Evolutionary conservation across 2,888 invertebrate species (phyloP).

Genomic region (Heliothis peltigera): DNA sequence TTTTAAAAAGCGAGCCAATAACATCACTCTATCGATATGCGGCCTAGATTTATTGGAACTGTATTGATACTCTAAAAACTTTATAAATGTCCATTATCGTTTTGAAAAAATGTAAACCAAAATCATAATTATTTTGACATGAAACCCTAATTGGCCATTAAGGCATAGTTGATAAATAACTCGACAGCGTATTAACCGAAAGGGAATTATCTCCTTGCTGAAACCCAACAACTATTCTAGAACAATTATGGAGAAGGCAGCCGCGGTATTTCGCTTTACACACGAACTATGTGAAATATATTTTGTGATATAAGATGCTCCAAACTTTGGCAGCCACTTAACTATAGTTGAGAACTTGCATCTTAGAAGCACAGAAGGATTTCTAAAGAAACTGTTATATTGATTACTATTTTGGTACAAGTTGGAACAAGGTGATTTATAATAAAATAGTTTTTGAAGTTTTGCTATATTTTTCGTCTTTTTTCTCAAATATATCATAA

Average conservation of each 20-base stretch:
- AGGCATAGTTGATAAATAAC: constrained; percentile 46
- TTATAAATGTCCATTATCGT: not conserved
- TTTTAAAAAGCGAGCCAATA: not conserved
- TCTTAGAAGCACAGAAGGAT: constrained; percentile 31
- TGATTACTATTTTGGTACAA: constrained; percentile 11
- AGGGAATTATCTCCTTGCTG: constrained; percentile 26
- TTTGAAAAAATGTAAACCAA: no score
- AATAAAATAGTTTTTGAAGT: not conserved
- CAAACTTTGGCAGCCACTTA: constrained; percentile 63
- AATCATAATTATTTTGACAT: constrained; percentile 11
- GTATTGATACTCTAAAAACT: not conserved
- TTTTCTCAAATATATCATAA: no score
- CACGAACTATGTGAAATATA: constrained; percentile 67
- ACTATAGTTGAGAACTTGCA: constrained; percentile 39
- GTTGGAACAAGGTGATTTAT: constrained; percentile 3
- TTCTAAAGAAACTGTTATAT: constrained; percentile 16
- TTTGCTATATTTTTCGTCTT: no score
- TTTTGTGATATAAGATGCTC: constrained; percentile 61
- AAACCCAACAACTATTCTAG: constrained; percentile 56
- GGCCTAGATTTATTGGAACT: no score
- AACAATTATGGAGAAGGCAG: constrained; percentile 61
- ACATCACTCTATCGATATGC: not conserved
- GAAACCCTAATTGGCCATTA: constrained; percentile 14
- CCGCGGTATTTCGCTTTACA: constrained; percentile 47
- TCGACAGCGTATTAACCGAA: constrained; percentile 33